Base-by-base conservation (phyloP, 2,888 invertebrate genomes). In the Cephus sareptanus region DNA sequence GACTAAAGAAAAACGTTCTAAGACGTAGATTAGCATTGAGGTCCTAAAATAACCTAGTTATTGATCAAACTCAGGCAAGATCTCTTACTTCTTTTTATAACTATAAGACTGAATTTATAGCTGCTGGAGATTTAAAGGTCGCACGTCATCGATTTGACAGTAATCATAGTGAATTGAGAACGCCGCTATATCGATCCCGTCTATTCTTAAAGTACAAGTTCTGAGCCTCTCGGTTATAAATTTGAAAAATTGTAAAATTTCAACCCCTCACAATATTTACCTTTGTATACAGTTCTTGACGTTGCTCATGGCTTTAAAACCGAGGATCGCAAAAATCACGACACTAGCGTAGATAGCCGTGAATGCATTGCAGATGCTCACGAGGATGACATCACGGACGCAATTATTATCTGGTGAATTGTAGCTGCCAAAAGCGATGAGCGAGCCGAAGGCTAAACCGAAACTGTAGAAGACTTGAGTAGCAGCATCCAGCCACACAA, bases 381-480 rank as follows among this genome's bases (percentile, higher is more conserved):
- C 97, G 81, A 98, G 93, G 81, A 98, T 93, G 56, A 98, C 98
- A 89, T 98, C 98, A 76, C 97, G 93, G 76, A 98, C 97, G 91
- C 98, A 98, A 93, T 98, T 97, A 93, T 98, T 98, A 91, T 98
- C 96, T 2, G 97, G 96, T 0, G 97, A 96, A 92, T 98, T 98
- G 93, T 98, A 98, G 83, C 98, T 98, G 77, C 98, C 98, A 91
- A 98, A 98, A 1, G 98, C 98, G 87, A 98, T 98, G 79, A 98
- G 93, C 0, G 98, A 98, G 3, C 98, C 98, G 92, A 98, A 98
- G 11, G 98, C 98, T 79, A 98, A 93, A 3, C 98, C 98, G 87
- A 94, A 94, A 1, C 98, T 98, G 92, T 98, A 98, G 93, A 98
- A 98, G 3, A 98, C 98, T 93, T 98, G 98, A 0, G 98, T 98